Base-by-base conservation (phyloP, 1,140 invertebrate species). In the Ips nitidus region DNA sequence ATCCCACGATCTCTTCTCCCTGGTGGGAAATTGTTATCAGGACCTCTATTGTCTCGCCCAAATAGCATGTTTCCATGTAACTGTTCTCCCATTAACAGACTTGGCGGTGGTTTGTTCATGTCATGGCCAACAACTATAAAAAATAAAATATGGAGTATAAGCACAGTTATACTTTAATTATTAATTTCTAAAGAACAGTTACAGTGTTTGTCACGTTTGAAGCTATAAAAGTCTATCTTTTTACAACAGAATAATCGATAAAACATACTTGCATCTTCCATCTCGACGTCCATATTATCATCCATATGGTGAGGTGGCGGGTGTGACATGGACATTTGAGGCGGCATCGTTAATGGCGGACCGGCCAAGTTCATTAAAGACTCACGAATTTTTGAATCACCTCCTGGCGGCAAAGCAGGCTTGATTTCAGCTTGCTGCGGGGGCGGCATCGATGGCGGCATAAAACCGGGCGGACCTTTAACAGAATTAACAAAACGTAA, bases 251-350 rank as follows among this genome's bases (percentile, higher is more conserved):
- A 22, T 50, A 50, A 50, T 8, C 45, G 45, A 50, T 50, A 3
- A 56, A 36, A 42, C 63, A 74, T 76, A 52, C 78, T 72, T 39
- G 83, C 86, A 52, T 88, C 85, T 57, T 85, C 83, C 84, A 84
- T 84, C 77, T 89, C 87, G 76, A 88, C 85, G 71, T 88, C 87
- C 76, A 88, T 87, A 69, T 87, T 86, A 83, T 88, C 87, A 50
- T 89, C 87, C 36, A 84, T 83, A 50, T 69, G 71, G 1, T 80
- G 82, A 2, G 84, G 80, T 7, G 83, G 80, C 69, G 84, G 80
- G 36, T 53, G 69, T 53, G 7, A 45, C 50, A 57, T 52, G 2
- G 43, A 7, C n/a, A 41, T 41, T 59, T 82, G 84, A 0, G 83
- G 82, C 60, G 85, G 79, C 69, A 78, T 57, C 36, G 65, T 71